Evolutionary conservation across 2,113 vertebrate species (phyloP).

Genomic region (Gasterosteus aculeatus): DNA sequence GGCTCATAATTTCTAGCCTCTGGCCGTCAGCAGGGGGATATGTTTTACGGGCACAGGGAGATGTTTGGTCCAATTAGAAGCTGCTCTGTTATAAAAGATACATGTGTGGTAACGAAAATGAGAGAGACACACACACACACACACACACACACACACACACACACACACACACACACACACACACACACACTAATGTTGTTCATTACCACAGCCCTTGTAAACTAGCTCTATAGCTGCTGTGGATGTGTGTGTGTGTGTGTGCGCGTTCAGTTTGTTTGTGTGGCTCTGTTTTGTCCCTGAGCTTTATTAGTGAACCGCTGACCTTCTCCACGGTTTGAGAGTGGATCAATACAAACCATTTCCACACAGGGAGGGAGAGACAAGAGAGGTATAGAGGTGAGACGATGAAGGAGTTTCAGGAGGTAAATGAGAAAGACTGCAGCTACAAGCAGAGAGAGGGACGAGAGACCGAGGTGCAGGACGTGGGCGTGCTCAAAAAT

Average conservation of each 20-base stretch:
- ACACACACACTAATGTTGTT: slow-evolving; percentile 10
- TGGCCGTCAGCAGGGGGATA: slow-evolving; percentile 42
- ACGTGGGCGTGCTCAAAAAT: slow-evolving; percentile 46
- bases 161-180: slow-evolving; percentile 3
- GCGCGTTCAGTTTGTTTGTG: slow-evolving; percentile 22
- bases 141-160: no score
- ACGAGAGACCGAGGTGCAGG: slow-evolving; percentile 16
- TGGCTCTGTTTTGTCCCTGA: slow-evolving; percentile 65
- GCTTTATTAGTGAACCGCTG: slow-evolving; percentile 74
- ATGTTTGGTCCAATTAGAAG: slow-evolving; percentile 29
- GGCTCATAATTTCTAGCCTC: slow-evolving; percentile 46
- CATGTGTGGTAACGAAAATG: not conserved
- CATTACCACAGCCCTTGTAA: slow-evolving; percentile 22
- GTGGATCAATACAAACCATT: slow-evolving; percentile 71
- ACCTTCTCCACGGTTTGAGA: slow-evolving; percentile 66
- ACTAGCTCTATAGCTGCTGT: slow-evolving; percentile 28
- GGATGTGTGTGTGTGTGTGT: slow-evolving; percentile 21
- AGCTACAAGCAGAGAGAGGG: slow-evolving; percentile 9
- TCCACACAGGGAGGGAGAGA: slow-evolving; percentile 47
- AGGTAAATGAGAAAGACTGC: slow-evolving; percentile 23
- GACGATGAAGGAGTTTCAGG: slow-evolving; percentile 18
- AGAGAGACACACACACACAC: slow-evolving; percentile 2
- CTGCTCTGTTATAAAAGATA: slow-evolving; percentile 2
- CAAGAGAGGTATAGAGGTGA: slow-evolving; percentile 19
- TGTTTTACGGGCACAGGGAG: slow-evolving; percentile 23